These are phyloP conservation scores for Marasmarcha lunaedactyla DNA, from an alignment of 2,888 invertebrate species.

Conservation along the genomic window DNA sequence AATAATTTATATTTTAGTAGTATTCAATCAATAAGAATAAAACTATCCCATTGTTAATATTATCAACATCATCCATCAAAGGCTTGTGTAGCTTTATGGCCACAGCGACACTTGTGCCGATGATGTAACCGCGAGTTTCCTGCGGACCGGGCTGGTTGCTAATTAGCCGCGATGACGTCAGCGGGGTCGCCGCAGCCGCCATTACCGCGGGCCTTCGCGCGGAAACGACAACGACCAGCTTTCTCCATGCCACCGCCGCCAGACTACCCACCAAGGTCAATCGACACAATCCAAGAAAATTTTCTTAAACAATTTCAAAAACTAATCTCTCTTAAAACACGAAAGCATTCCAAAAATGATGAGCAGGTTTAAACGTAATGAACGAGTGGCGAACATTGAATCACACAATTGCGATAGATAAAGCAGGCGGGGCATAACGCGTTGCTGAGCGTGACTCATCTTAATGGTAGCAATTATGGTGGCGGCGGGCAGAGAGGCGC, in stretches of 20 bases:
- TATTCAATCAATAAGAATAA: too few relatives aligned
- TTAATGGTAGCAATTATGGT: slow-evolving; percentile 60
- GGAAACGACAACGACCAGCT: slow-evolving; percentile 68
- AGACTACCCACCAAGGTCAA: slow-evolving; percentile 14
- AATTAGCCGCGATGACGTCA: slow-evolving; percentile 59
- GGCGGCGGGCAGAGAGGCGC: slow-evolving; percentile 32
- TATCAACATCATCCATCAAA: too few relatives aligned
- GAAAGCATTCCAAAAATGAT: slow-evolving; percentile 8
- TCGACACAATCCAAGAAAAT: slow-evolving; percentile 20
- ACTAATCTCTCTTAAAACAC: not conserved
- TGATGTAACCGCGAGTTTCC: slow-evolving; percentile 63
- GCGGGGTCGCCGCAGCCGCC: slow-evolving; percentile 25
- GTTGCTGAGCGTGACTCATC: slow-evolving; percentile 66
- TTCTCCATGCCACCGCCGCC: slow-evolving; percentile 42
- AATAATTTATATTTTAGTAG: too few relatives aligned
- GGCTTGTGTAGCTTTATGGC: slow-evolving; percentile 12
- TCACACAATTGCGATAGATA: slow-evolving; percentile 31
- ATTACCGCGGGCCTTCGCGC: slow-evolving; percentile 60
- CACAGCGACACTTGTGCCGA: slow-evolving; percentile 31
- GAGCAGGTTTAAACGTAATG: too few relatives aligned
- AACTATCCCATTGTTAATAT: too few relatives aligned
- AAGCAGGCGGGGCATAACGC: slow-evolving; percentile 44
- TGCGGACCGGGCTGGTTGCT: slow-evolving; percentile 49
- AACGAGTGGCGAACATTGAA: slow-evolving; percentile 2
- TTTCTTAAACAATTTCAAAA: slow-evolving; percentile 16